Evolutionary conservation across 1,140 invertebrate genomes (phyloP).

Genomic region (Bathynomus jamesi): DNA sequence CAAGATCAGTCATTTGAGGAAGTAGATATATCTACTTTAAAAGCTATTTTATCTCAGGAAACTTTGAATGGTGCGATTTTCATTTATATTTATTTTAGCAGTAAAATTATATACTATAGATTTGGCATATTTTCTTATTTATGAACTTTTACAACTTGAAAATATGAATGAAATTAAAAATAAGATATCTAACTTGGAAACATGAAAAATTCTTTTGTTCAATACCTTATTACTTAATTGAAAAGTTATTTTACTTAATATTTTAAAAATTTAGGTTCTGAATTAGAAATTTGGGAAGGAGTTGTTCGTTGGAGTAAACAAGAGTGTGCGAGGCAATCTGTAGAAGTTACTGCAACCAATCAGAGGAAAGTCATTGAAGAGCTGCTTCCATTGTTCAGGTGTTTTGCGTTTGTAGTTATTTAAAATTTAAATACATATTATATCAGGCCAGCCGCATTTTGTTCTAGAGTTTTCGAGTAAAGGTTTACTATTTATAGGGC

Average conservation of each 20-base stretch:
- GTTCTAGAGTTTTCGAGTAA: not conserved
- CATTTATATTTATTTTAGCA: constrained; percentile 17
- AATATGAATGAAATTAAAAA: too few species aligned
- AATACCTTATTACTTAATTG: too few species aligned
- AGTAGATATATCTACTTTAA: constrained; percentile 60
- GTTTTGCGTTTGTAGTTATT: not conserved
- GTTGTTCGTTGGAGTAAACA: constrained; percentile 56
- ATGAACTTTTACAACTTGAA: too few species aligned
- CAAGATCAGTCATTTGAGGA: constrained; percentile 65
- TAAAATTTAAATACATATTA: not conserved
- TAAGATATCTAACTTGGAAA: too few species aligned
- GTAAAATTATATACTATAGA: constrained; percentile 6
- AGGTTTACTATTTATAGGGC: too few species aligned
- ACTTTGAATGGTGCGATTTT: constrained; percentile 15
- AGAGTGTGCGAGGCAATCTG: constrained; percentile 40
- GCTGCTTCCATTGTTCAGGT: constrained; percentile 27
- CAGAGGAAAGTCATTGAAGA: constrained; percentile 42
- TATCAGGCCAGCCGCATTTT: not conserved
- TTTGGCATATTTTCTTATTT: too few species aligned
- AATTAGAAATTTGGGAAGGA: constrained; percentile 65
- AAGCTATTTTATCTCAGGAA: constrained; percentile 53
- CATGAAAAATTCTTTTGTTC: too few species aligned
- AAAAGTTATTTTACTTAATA: too few species aligned
- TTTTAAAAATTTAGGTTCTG: too few species aligned
- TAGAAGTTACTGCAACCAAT: constrained; percentile 33